Percentiles rank a stretch among this genome's conserved stretches.
Conservation (phyloP, 2,113 vertebrate genomes). For the Vanacampus margaritifer region DNA sequence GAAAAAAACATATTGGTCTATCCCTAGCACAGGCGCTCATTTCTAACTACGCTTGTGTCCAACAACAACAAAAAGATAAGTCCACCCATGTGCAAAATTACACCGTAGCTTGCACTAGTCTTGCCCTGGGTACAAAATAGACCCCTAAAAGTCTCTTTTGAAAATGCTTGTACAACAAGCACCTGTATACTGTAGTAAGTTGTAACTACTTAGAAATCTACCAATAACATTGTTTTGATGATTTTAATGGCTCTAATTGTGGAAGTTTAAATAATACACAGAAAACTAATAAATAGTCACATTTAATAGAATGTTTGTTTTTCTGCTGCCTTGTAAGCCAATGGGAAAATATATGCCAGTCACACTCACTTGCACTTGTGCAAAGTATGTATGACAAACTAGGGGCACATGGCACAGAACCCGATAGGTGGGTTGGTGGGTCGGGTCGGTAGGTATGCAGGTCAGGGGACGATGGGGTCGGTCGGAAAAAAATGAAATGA, state of each 20-base stretch:
- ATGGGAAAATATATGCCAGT: neutral
- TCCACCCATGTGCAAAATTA: too few relatives aligned
- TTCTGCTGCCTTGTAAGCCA: too few relatives aligned
- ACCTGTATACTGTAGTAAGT: neutral
- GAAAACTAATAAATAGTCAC: too few relatives aligned
- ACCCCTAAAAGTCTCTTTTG: slow-evolving; percentile 6
- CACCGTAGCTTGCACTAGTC: too few relatives aligned
- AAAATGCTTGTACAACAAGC: slow-evolving; percentile 13
- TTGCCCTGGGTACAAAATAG: too few relatives aligned
- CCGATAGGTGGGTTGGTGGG: neutral
- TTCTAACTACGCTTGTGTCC: too few relatives aligned
- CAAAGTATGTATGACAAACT: neutral
- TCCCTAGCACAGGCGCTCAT: too few relatives aligned
- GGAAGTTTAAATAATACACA: neutral
- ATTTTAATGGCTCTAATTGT: neutral
- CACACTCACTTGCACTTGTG: neutral
- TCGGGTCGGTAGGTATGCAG: neutral
- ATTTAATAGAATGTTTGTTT: too few relatives aligned
- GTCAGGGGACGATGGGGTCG: neutral
- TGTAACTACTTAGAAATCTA: neutral
- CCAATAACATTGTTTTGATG: neutral
- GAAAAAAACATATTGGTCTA: too few relatives aligned
- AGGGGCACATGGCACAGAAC: neutral
- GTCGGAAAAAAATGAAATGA: neutral
- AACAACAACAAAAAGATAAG: too few relatives aligned